A percentile compares a stretch with the other conserved stretches of the same genome.
Evolutionary conservation across 35 echinoderm and acorn worm species (phyloP).

Genomic region (Acanthaster planci): DNA sequence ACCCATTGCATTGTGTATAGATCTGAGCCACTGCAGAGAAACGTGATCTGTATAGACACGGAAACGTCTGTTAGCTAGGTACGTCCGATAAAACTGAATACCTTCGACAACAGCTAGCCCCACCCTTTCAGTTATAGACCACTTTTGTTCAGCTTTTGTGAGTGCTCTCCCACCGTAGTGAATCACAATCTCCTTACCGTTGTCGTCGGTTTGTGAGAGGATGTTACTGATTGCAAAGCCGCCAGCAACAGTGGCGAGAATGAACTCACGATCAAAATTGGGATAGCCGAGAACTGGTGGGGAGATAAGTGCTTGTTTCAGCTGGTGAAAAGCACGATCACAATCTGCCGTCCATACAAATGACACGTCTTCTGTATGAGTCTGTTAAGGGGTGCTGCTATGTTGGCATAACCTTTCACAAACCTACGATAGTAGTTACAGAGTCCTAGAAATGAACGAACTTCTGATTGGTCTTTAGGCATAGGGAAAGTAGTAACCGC

Average conservation of each 20-base stretch:
- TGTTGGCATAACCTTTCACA: constrained; percentile 56
- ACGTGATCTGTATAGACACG: too few species aligned
- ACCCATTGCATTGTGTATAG: too few species aligned
- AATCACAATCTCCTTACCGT: constrained; percentile 40
- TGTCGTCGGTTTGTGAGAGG: constrained; percentile 41
- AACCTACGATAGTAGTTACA: constrained; percentile 64
- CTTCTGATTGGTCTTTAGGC: constrained; percentile 36
- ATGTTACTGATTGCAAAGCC: constrained; percentile 53
- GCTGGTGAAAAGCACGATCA: constrained; percentile 42
- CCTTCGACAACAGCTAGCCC: too few species aligned
- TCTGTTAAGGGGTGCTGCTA: constrained; percentile 52
- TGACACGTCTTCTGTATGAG: constrained; percentile 23
- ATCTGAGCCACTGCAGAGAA: too few species aligned
- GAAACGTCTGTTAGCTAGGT: too few species aligned
- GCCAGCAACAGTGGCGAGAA: constrained; percentile 47
- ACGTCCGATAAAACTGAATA: too few species aligned
- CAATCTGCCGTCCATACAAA: constrained; percentile 65
- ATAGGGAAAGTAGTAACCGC: constrained; percentile 33
- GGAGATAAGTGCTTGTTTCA: constrained; percentile 49
- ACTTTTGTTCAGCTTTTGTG: too few species aligned
- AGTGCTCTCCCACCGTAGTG: constrained; percentile 43
- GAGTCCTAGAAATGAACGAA: constrained; percentile 51
- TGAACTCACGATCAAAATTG: constrained; percentile 54
- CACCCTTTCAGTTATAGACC: too few species aligned
- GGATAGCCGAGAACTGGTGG: constrained; percentile 68